A percentile compares a stretch with the other conserved stretches of the same genome.
These are phyloP conservation scores for Drosophila kohkoa DNA, from an alignment of 1,140 invertebrate genomes.

Conservation along the genomic window DNA sequence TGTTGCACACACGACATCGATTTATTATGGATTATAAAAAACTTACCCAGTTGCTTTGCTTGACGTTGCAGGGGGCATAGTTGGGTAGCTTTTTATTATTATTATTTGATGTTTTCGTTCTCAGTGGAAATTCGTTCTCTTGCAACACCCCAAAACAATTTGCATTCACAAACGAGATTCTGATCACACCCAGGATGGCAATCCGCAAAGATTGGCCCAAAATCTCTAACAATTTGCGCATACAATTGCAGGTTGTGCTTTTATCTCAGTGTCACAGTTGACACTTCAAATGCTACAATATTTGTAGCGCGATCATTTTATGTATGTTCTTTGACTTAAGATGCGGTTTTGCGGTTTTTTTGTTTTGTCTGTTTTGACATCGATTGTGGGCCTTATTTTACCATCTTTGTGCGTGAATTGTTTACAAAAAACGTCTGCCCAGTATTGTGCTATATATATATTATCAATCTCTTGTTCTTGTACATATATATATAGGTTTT, in stretches of 20 bases:
- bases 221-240: conserved; percentile 49
- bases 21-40: conserved; percentile 45
- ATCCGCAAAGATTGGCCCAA: background rate
- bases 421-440: conserved; percentile 85
- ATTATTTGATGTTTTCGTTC: conserved; percentile 20
- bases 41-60: conserved; percentile 56
- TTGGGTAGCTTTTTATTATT: conserved; percentile 40
- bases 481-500: conserved; percentile 53
- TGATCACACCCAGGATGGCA: conserved; percentile 2
- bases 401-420: conserved; percentile 85
- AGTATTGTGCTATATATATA: conserved; percentile 76
- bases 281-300: conserved; percentile 30
- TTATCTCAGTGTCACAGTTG: conserved; percentile 13
- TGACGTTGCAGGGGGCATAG: conserved; percentile 50
- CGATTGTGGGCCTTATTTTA: conserved; percentile 81
- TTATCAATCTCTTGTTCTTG: conserved; percentile 19
- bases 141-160: conserved; percentile 14
- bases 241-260: conserved; percentile 40
- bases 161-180: conserved; percentile 46
- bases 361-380: conserved; percentile 41
- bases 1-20: conserved; percentile 54
- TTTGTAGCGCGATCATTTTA: conserved; percentile 75
- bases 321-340: conserved; percentile 29
- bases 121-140: conserved; percentile 26
- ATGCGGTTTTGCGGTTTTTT: conserved; percentile 28